These are phyloP conservation scores for Drosophila asahinai DNA, from an alignment of 1,140 invertebrate genomes.

Conservation along the genomic window DNA sequence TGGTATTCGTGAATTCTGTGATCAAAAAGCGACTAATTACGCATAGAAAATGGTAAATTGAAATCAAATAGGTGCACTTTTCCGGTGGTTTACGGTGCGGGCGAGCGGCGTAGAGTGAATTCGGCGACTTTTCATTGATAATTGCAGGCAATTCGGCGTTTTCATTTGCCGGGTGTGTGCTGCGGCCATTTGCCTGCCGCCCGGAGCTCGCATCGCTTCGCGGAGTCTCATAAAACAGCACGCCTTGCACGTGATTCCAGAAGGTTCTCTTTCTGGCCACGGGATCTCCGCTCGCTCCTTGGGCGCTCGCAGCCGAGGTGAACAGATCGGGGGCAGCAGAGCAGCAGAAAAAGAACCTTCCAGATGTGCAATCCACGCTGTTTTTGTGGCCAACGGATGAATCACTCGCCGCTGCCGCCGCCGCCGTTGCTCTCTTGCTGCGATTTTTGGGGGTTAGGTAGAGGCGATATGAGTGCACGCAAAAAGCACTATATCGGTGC, in stretches of 20 bases:
- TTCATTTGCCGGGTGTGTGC: conserved; percentile 76
- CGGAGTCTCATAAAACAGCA: conserved; percentile 2
- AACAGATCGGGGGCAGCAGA: not conserved
- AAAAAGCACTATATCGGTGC: conserved; percentile 6
- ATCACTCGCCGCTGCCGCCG: conserved; percentile 30
- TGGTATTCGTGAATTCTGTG: conserved; percentile 73
- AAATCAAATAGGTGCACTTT: conserved; percentile 19
- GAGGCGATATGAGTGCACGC: conserved; percentile 32
- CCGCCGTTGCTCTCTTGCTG: conserved; percentile 20
- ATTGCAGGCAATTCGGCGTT: conserved; percentile 48
- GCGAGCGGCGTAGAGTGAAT: conserved; percentile 11
- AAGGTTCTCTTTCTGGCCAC: conserved; percentile 26
- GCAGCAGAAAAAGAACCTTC: conserved; percentile 22
- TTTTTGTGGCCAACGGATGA: conserved; percentile 30
- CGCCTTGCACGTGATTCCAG: conserved; percentile 31
- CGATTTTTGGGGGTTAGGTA: conserved; percentile 52
- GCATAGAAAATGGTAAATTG: conserved; percentile 74
- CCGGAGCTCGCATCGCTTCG: not conserved
- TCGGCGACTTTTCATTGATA: conserved; percentile 62
- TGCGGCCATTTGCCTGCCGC: conserved; percentile 48
- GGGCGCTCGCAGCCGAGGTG: too few relatives aligned
- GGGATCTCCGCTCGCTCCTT: not conserved
- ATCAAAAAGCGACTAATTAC: conserved; percentile 72
- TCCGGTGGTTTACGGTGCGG: conserved; percentile 48
- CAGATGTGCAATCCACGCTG: conserved; percentile 42